phyloP scores from a whole-genome alignment of 2,888 invertebrate genomes.

The Parnassius orleans region DNA sequence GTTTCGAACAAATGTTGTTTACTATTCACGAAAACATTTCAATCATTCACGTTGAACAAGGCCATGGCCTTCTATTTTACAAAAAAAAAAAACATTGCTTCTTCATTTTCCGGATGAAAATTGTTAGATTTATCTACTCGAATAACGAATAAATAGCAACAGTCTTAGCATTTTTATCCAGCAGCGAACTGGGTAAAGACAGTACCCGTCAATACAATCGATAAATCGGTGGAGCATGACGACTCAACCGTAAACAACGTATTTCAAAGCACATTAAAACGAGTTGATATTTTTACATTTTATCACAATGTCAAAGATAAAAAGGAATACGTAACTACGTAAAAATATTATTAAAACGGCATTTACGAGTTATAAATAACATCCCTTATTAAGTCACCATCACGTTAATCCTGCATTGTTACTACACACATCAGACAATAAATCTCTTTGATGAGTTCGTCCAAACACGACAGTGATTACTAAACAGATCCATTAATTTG shows the following conservation, averaged over 20 bases:
- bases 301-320: background rate
- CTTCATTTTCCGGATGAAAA: conserved; percentile 18
- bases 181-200: conserved; percentile 15
- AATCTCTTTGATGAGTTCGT: conserved; percentile 2
- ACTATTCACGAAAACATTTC: conserved; percentile 14
- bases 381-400: background rate
- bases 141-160: conserved; percentile 13
- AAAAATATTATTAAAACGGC: background rate
- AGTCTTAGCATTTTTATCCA: conserved; percentile 21
- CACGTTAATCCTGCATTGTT: conserved; percentile 1
- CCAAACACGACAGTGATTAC: conserved; percentile 5
- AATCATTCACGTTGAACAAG: conserved; percentile 15
- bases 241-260: background rate
- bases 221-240: conserved; percentile 12
- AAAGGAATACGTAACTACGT: background rate
- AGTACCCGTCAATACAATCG: conserved; percentile 23
- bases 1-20: background rate
- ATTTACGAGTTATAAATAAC: background rate
- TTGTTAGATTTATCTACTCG: conserved; percentile 8
- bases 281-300: background rate
- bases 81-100: conserved; percentile 7
- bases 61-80: conserved; percentile 11
- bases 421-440: conserved; percentile 3
- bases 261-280: background rate
- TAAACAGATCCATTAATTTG: conserved; percentile 10